phyloP scores from a whole-genome alignment of 2,113 vertebrate genomes.

The Cyphomyrus discorhynchus region DNA sequence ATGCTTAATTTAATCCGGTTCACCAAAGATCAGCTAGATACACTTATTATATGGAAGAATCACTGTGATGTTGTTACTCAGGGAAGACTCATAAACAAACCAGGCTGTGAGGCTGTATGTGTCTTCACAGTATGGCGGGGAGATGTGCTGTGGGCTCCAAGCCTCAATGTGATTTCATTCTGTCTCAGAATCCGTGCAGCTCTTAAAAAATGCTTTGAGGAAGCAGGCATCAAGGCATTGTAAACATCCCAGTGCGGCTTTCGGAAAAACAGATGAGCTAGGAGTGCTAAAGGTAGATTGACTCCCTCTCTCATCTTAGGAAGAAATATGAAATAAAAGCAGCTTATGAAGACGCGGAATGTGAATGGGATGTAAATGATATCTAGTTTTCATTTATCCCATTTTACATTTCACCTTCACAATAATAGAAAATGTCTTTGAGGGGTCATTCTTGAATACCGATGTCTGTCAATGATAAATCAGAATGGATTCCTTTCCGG shows the following conservation, averaged over 20 bases:
- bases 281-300: constrained; percentile 21
- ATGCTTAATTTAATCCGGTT: neutral
- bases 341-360: constrained; percentile 14
- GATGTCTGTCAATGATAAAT: neutral
- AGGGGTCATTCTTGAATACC: neutral
- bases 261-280: neutral
- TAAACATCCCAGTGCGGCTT: neutral
- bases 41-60: neutral
- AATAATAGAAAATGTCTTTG: neutral
- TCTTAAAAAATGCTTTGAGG: neutral
- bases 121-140: neutral
- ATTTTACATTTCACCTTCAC: constrained; percentile 10
- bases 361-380: constrained; percentile 15
- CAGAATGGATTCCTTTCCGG: neutral
- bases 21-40: neutral
- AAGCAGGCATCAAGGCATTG: neutral
- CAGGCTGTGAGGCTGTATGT: neutral
- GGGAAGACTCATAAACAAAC: neutral
- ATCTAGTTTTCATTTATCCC: neutral
- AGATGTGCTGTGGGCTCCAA: neutral
- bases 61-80: neutral
- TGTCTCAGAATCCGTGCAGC: neutral
- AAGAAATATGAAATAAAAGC: constrained; percentile 13
- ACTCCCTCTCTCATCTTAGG: constrained; percentile 20
- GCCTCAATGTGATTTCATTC: neutral